Base-by-base conservation (phyloP, 2,888 invertebrate genomes). In the Tanypteryx hageni region DNA sequence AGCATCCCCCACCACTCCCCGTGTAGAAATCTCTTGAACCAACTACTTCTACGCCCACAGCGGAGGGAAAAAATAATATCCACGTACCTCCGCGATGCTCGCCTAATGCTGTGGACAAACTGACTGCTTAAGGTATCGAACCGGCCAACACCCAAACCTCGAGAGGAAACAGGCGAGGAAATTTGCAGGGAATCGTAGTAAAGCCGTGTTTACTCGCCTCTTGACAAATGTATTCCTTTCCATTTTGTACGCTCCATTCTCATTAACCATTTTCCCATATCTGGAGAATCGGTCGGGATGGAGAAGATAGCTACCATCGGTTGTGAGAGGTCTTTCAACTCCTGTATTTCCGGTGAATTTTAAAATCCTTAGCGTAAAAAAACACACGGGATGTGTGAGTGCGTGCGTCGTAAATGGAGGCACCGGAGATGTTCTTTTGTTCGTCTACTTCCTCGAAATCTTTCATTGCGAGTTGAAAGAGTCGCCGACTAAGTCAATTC, bases 151-250 rank as follows among this genome's bases (percentile, higher is more conserved):
- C 76, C 76, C 76, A 44, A 44, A 44, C 22, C 4, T 76, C 1
- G 59, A 18, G 31, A 22, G 27, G 27, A 86, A 18, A 27, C 57
- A 84, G 84, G 22, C n/a, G 84, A n/a, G n/a, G 56, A 22, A 57
- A 57, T 56, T 84, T 16, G 57, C 22, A 57, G 56, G 58, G 56
- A 58, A 57, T 57, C 57, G 56, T 57, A n/a, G 57, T 57, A 57
- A 56, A 56, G 56, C 56, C 56, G 16, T 84, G 57, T 84, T 84
- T 84, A 57, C 84, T 84, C 58, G 22, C 11, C 84, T 84, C 57
- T 22, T 57, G 84, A 84, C 84, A 84, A 58, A 84, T 84, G 84
- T 57, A 84, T 84, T 84, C 57, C 84, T 57, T 84, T 22, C 84
- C 84, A 57, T 84, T 56, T 56, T n/a, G 84, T 57, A 22, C n/a